These are phyloP conservation scores for Coenonympha arcania DNA, from an alignment of 2,888 invertebrate species.

Conservation along the genomic window DNA sequence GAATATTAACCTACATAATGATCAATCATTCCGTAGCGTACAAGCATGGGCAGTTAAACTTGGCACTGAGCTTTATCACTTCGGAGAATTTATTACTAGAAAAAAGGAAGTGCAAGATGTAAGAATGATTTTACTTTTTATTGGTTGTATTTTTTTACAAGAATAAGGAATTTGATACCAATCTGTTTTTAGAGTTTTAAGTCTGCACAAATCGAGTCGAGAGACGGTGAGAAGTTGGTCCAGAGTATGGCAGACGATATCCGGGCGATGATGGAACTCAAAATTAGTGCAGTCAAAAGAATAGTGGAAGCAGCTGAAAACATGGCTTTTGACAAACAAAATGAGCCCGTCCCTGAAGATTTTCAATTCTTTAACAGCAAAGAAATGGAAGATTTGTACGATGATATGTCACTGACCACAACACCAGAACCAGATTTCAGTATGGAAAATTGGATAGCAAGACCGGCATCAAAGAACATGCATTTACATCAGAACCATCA, in stretches of 20 bases:
- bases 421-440: constrained; percentile 71
- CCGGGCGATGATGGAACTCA: constrained; percentile 89
- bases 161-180: constrained; percentile 4
- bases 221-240: constrained; percentile 85
- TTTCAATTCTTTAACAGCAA: constrained; percentile 82
- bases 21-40: constrained; percentile 67
- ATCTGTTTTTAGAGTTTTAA: constrained; percentile 79
- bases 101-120: constrained; percentile 85
- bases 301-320: constrained; percentile 92
- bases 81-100: constrained; percentile 86
- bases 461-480: constrained; percentile 76
- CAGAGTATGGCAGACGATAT: constrained; percentile 89
- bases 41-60: constrained; percentile 87
- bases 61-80: constrained; percentile 84
- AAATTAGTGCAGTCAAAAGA: constrained; percentile 89
- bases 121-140: constrained; percentile 40
- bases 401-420: constrained; percentile 65
- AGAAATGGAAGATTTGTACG: constrained; percentile 76
- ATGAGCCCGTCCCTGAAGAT: constrained; percentile 71
- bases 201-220: constrained; percentile 80
- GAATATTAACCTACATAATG: background rate
- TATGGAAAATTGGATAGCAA: constrained; percentile 68
- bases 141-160: background rate
- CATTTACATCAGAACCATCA: constrained; percentile 80
- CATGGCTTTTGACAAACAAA: constrained; percentile 78